Evolutionary conservation across 2,797 vertebrate species (phyloP).

Genomic region (Jordanella pulchra): DNA sequence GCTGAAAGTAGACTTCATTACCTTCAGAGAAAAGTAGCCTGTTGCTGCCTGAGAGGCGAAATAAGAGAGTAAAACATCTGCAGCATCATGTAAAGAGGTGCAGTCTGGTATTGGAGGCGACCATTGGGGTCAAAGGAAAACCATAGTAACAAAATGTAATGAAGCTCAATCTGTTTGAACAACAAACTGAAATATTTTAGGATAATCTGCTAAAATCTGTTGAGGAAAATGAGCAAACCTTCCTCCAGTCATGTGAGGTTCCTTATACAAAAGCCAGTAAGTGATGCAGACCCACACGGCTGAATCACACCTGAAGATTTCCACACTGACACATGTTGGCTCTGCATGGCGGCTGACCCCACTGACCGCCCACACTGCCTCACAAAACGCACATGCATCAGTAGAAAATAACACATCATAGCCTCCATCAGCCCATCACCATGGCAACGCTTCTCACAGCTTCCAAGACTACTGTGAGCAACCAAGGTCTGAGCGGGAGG

Average conservation of each 20-base stretch:
- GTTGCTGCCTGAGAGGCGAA: too few species aligned
- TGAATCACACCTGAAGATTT: background rate
- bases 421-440: slow-evolving; percentile 18
- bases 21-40: too few species aligned
- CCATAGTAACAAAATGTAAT: background rate
- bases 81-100: background rate
- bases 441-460: slow-evolving; percentile 35
- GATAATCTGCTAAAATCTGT: background rate
- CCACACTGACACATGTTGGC: background rate
- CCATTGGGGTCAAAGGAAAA: background rate
- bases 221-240: background rate
- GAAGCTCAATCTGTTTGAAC: background rate
- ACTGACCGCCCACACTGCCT: background rate
- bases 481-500: slow-evolving; percentile 25
- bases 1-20: too few species aligned
- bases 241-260: background rate
- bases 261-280: background rate
- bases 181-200: background rate
- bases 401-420: slow-evolving; percentile 1
- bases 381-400: background rate
- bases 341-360: background rate
- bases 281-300: background rate
- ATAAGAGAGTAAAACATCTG: background rate
- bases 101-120: background rate
- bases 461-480: slow-evolving; percentile 9